phyloP scores from a whole-genome alignment of 2,888 invertebrate species.

The Onthophagus sagittarius region DNA sequence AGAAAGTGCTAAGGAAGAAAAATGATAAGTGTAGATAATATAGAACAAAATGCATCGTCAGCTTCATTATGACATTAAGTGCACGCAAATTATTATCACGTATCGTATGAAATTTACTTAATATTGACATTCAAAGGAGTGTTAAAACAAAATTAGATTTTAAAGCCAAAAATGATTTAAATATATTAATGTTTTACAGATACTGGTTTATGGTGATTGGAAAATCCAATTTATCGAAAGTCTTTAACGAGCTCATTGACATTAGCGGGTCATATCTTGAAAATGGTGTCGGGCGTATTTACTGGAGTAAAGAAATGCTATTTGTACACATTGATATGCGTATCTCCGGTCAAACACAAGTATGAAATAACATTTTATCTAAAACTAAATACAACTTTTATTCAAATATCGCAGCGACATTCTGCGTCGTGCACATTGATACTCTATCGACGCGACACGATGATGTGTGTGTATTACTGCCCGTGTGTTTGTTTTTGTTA shows the following conservation, averaged over 20 bases:
- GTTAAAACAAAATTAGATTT: no score
- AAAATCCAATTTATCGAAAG: slow-evolving; percentile 10
- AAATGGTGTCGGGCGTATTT: not conserved
- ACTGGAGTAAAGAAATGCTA: not conserved
- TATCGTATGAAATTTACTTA: no score
- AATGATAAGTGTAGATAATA: not conserved
- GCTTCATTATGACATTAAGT: not conserved
- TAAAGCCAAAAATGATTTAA: not conserved
- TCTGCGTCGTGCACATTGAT: not conserved
- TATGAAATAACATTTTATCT: not conserved
- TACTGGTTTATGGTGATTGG: not conserved
- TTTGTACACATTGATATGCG: not conserved
- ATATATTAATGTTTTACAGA: not conserved
- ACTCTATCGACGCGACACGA: not conserved
- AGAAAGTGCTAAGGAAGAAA: not conserved
- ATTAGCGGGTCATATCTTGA: not conserved
- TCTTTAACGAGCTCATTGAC: slow-evolving; percentile 11
- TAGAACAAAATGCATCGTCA: not conserved
- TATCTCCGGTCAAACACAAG: not conserved
- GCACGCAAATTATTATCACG: not conserved
- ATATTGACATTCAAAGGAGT: no score
- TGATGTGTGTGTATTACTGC: not conserved
- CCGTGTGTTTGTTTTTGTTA: slow-evolving; percentile 1
- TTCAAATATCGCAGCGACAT: not conserved
- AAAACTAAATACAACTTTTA: not conserved